Evolutionary conservation across 2,797 vertebrate genomes (phyloP).

Genomic region (Coregonus ussuriensis): DNA sequence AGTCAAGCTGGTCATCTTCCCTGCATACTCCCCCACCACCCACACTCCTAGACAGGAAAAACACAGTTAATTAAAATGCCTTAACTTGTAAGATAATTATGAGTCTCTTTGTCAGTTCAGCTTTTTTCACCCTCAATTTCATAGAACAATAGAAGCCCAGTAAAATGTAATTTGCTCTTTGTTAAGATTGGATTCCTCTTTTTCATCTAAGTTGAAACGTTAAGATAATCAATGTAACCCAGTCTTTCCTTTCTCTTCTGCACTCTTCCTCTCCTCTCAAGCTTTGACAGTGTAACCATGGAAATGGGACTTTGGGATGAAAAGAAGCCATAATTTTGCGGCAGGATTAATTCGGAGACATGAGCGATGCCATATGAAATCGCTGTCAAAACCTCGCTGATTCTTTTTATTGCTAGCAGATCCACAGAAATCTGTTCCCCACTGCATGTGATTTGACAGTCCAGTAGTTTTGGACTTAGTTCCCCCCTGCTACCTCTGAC

Average conservation of each 20-base stretch:
- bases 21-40: slow-evolving; percentile 33
- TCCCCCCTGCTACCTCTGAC: slow-evolving; percentile 77
- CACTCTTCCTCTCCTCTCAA: slow-evolving; percentile 50
- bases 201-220: slow-evolving; percentile 70
- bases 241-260: slow-evolving; percentile 37
- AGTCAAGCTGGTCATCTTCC: neutral
- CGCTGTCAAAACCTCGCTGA: slow-evolving; percentile 76
- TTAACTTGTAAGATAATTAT: slow-evolving; percentile 76
- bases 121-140: slow-evolving; percentile 48
- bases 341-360: slow-evolving; percentile 81
- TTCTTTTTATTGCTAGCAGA: slow-evolving; percentile 72
- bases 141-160: slow-evolving; percentile 70
- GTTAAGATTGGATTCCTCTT: slow-evolving; percentile 71
- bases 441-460: slow-evolving; percentile 78
- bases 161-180: slow-evolving; percentile 72
- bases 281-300: slow-evolving; percentile 74
- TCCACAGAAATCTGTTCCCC: slow-evolving; percentile 69
- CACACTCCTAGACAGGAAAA: slow-evolving; percentile 55
- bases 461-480: slow-evolving; percentile 79
- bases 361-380: slow-evolving; percentile 77
- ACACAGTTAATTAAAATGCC: slow-evolving; percentile 74
- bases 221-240: slow-evolving; percentile 56
- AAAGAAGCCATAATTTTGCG: slow-evolving; percentile 78
- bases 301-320: slow-evolving; percentile 76
- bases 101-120: slow-evolving; percentile 67